phyloP scores from a whole-genome alignment of 2,113 vertebrate species.

The Myocastor coypus region DNA sequence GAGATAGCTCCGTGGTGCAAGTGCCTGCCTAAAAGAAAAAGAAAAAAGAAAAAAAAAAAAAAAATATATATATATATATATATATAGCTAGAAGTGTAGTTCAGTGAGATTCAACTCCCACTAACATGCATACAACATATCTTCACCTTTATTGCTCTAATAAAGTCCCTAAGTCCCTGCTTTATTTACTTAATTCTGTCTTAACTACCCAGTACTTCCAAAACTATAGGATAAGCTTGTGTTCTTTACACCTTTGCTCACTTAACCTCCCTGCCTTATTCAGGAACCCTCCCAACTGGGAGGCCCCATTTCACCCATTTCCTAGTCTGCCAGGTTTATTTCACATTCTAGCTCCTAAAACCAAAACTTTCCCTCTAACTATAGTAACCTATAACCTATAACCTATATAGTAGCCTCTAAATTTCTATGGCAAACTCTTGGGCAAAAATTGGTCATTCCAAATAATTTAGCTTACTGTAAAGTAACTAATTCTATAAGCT shows the following conservation, averaged over 20 bases:
- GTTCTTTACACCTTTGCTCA: not conserved
- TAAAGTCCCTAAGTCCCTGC: not conserved
- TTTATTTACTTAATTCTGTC: not conserved
- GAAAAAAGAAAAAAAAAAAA: too few relatives aligned
- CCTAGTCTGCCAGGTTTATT: not conserved
- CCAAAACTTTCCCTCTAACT: not conserved
- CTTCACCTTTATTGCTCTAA: not conserved
- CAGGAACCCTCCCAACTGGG: not conserved
- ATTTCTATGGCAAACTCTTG: not conserved
- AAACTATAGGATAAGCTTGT: not conserved
- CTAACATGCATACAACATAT: not conserved
- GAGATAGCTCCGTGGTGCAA: too few relatives aligned
- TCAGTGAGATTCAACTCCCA: not conserved
- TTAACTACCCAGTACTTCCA: not conserved
- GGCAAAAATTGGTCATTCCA: not conserved
- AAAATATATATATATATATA: too few relatives aligned
- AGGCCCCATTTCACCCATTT: not conserved
- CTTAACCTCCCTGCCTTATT: not conserved
- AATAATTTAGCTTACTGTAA: conserved; percentile 1
- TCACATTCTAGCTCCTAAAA: not conserved
- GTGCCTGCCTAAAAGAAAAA: too few relatives aligned
- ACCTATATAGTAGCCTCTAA: too few relatives aligned
- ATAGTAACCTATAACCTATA: not conserved
- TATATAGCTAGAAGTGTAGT: not conserved
- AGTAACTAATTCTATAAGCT: not conserved